Evolutionary conservation across 1,140 invertebrate species (phyloP), one percentile per base, ranked within the genome.

Genomic region (Chrysopa pallens): DNA sequence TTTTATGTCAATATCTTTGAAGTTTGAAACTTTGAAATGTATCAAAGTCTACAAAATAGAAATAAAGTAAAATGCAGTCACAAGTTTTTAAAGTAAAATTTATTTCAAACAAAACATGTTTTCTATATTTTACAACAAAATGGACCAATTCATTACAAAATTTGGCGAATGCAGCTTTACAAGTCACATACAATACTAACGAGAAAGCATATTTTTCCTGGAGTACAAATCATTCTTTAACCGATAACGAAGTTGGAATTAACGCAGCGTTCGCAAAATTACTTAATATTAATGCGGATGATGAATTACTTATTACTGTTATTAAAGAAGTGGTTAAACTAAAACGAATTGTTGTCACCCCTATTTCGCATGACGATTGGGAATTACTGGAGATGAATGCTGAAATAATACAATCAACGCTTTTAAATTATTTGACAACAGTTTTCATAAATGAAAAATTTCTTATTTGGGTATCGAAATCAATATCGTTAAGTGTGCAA

Each of bases 391-490:
- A 71, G 57, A 52, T 66, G 42, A 67, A 71, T 54, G 60, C 60
- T 39, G 60, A 67, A 48, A 58, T 62, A 46, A 53, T 73, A 38
- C 68, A 73, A 51, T 53, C 62, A 28, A 58, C 62, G 44, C 58
- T 73, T 45, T 52, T 73, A 46, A 63, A 70, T 51, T 69, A 72
- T 56, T 50, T 72, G 17, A 60, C 65, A 45, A 47, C 72, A 17
- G 62, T 72, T 1, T 60, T 61, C 29, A 56, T 58, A 9, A 59
- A 66, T 45, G 68, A 72, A 50, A 69, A 68, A 42, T 54, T 69
- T 36, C 52, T 70, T 14, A 67, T 72, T 13, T 73, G 70, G 70
- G 64, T 72, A 51, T 69, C 65, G 46, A 62, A 60, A 48, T 63
- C 60, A 31, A 56, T 68, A 45, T 55, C 60, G 48, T 59, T 69